These are phyloP conservation scores for Stenopsyche tienmushanensis DNA, from an alignment of 1,140 invertebrate genomes.

Conservation along the genomic window DNA sequence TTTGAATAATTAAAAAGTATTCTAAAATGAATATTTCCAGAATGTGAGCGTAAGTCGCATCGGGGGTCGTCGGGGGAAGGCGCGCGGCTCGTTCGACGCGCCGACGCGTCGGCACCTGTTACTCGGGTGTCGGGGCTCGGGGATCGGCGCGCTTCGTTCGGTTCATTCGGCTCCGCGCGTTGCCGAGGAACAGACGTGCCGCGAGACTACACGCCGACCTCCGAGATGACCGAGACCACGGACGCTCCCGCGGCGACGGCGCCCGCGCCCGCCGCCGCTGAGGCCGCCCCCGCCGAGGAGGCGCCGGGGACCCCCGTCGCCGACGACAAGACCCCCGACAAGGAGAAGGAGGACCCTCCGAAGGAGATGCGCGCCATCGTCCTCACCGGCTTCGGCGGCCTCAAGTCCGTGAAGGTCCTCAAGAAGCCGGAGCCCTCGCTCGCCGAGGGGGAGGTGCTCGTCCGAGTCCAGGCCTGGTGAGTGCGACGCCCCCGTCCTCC, in stretches of 20 bases:
- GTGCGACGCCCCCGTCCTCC: slow-evolving; percentile 1
- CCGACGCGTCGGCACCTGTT: no score
- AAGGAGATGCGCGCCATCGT: slow-evolving; percentile 77
- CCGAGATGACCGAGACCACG: slow-evolving; percentile 54
- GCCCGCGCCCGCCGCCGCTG: slow-evolving; percentile 53
- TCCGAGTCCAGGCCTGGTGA: slow-evolving; percentile 85
- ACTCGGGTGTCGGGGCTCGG: no score
- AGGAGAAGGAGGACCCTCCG: slow-evolving; percentile 66
- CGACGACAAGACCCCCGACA: slow-evolving; percentile 49
- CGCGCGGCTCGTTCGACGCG: no score
- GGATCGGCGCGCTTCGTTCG: no score
- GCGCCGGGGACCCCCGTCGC: slow-evolving; percentile 55
- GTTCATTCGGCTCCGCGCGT: no score
- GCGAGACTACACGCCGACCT: no score
- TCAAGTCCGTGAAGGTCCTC: slow-evolving; percentile 79
- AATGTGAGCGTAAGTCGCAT: no score
- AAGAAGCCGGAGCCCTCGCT: slow-evolving; percentile 75
- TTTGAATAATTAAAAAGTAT: no score
- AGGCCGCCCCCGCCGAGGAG: slow-evolving; percentile 53
- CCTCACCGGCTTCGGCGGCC: slow-evolving; percentile 78
- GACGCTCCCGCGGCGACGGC: slow-evolving; percentile 53
- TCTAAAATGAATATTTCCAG: no score
- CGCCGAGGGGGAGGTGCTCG: slow-evolving; percentile 77
- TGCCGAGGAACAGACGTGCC: no score
- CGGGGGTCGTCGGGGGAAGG: no score